phyloP scores from a whole-genome alignment of 2,797 vertebrate species.

The Sphaeramia orbicularis region DNA sequence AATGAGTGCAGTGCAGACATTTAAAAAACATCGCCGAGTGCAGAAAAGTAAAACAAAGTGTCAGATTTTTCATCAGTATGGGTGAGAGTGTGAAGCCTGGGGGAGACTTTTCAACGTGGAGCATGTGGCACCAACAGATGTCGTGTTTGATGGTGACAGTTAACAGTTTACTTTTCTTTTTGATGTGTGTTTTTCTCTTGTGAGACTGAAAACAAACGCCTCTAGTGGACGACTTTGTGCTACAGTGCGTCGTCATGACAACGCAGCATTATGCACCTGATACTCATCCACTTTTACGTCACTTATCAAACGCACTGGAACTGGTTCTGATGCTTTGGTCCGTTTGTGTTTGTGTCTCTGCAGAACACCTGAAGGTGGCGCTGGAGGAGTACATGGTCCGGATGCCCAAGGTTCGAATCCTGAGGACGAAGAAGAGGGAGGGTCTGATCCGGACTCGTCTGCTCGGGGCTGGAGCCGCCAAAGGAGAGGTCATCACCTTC shows the following conservation, averaged over 20 bases:
- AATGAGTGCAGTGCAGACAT: slow-evolving; percentile 49
- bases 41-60: slow-evolving; percentile 26
- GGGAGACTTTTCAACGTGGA: slow-evolving; percentile 38
- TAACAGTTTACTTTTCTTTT: slow-evolving; percentile 46
- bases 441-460: slow-evolving; percentile 96
- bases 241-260: too few relatives aligned
- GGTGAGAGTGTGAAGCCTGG: slow-evolving; percentile 20
- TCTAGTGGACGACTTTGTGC: background rate
- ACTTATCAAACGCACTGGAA: too few relatives aligned
- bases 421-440: slow-evolving; percentile 94
- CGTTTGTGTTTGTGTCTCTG: background rate
- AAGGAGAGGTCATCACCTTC: slow-evolving; percentile 96
- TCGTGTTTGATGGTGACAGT: slow-evolving; percentile 24
- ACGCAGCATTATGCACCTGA: too few relatives aligned
- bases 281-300: too few relatives aligned
- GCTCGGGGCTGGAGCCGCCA: slow-evolving; percentile 90
- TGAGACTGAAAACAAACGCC: background rate
- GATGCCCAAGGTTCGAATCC: slow-evolving; percentile 91
- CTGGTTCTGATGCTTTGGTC: background rate
- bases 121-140: slow-evolving; percentile 65
- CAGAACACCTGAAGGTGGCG: slow-evolving; percentile 93
- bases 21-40: slow-evolving; percentile 9
- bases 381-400: slow-evolving; percentile 95
- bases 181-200: slow-evolving; percentile 20
- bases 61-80: slow-evolving; percentile 9